These are phyloP conservation scores for Oenanthe oenanthe DNA, from an alignment of 2,113 vertebrate species.

Conservation along the genomic window DNA sequence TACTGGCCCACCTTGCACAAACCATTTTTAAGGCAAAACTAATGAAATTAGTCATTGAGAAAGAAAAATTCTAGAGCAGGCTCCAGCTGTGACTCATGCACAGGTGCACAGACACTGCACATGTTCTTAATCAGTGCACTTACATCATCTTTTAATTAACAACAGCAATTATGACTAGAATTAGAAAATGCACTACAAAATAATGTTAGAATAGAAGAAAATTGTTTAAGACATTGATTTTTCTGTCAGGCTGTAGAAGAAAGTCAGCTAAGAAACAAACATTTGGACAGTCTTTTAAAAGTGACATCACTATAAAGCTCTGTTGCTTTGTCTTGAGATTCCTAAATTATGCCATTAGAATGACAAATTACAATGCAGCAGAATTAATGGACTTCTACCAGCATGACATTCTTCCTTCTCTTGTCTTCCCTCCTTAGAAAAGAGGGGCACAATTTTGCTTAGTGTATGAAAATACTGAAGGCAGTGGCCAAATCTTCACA, in stretches of 20 bases:
- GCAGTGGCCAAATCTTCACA: background rate
- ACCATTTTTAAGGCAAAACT: background rate
- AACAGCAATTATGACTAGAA: background rate
- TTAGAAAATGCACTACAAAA: background rate
- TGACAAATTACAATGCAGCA: background rate
- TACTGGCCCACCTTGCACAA: background rate
- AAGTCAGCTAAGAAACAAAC: background rate
- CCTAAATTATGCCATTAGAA: background rate
- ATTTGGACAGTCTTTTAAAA: background rate
- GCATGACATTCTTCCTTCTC: background rate
- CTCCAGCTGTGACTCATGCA: background rate
- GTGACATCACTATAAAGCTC: background rate
- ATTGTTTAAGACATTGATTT: background rate
- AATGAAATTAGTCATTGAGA: background rate
- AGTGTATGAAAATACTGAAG: background rate
- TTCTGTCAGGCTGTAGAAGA: background rate
- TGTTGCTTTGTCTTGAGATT: background rate
- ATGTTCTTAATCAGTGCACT: background rate
- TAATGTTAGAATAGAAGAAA: background rate
- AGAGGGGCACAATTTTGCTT: background rate
- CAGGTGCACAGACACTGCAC: background rate
- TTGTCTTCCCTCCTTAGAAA: background rate
- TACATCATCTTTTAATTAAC: background rate
- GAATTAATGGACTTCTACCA: background rate
- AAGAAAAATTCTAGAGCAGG: background rate